Evolutionary conservation across 2,113 vertebrate genomes (phyloP).

Genomic region (Pongo abelii): DNA sequence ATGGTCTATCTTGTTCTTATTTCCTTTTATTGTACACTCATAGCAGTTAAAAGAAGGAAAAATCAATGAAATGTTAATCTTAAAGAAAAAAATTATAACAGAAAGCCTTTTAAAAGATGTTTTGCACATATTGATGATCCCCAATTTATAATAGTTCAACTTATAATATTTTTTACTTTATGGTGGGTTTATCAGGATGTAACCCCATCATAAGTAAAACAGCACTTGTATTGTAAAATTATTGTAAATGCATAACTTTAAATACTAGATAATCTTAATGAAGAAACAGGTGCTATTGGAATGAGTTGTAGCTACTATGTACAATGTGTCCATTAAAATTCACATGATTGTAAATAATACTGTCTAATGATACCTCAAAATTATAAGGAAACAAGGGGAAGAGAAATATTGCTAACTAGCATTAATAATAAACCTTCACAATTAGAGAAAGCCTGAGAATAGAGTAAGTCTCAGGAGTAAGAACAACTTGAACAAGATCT

Average conservation of each 20-base stretch:
- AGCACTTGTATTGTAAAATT: conserved; percentile 52
- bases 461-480: neutral
- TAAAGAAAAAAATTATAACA: conserved; percentile 32
- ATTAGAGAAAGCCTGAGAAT: neutral
- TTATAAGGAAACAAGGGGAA: neutral
- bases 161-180: neutral
- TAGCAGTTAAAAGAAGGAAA: conserved; percentile 58
- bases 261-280: conserved; percentile 75
- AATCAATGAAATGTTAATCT: conserved; percentile 59
- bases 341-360: neutral
- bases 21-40: neutral
- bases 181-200: neutral
- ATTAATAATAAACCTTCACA: neutral
- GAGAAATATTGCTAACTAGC: neutral
- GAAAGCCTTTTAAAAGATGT: conserved; percentile 59
- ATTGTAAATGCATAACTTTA: conserved; percentile 79
- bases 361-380: neutral
- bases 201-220: neutral
- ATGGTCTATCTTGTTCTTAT: neutral
- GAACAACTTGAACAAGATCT: neutral
- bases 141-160: neutral
- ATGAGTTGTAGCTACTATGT: conserved; percentile 68
- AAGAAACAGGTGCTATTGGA: conserved; percentile 80
- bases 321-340: conserved; percentile 47
- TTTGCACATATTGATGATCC: conserved; percentile 35